A percentile compares a stretch with the other conserved stretches of the same genome.
Evolutionary conservation across 2,888 invertebrate genomes (phyloP).

Genomic region (Cheilosia scutellata): DNA sequence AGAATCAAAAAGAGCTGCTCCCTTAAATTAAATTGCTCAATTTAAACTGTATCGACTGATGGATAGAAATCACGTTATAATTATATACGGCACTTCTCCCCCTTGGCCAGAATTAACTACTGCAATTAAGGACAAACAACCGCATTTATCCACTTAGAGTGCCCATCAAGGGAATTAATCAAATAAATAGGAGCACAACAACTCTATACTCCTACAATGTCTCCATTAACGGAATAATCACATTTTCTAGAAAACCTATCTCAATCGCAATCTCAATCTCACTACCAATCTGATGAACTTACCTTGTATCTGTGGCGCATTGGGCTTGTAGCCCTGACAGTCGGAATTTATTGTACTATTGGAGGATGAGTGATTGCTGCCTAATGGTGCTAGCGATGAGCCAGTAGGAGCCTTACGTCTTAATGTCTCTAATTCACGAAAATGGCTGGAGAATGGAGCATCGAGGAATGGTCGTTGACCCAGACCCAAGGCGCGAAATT

Average conservation of each 20-base stretch:
- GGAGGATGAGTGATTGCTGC: conserved; percentile 83
- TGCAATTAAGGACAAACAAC: conserved; percentile 63
- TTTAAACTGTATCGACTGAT: conserved; percentile 45
- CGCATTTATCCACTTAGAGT: conserved; percentile 60
- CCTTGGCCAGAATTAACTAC: conserved; percentile 11
- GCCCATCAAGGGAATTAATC: conserved; percentile 57
- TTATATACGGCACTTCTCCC: conserved; percentile 29
- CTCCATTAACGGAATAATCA: conserved; percentile 68
- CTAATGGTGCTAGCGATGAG: conserved; percentile 81
- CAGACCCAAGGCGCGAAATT: conserved; percentile 90
- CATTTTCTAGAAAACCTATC: conserved; percentile 47
- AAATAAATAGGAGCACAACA: conserved; percentile 57
- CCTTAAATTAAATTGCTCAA: conserved; percentile 27
- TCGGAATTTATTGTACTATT: conserved; percentile 84
- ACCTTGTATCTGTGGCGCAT: conserved; percentile 85
- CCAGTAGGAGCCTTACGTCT: conserved; percentile 85
- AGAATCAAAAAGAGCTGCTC: not conserved
- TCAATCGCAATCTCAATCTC: conserved; percentile 68
- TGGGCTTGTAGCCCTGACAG: conserved; percentile 88
- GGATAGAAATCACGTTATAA: conserved; percentile 39
- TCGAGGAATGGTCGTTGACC: conserved; percentile 90
- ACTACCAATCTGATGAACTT: conserved; percentile 71
- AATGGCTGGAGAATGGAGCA: conserved; percentile 87
- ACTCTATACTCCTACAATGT: conserved; percentile 63
- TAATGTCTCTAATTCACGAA: conserved; percentile 89